Evolutionary conservation across 2,113 vertebrate species (phyloP).

Genomic region (Ceyx melanurus): DNA sequence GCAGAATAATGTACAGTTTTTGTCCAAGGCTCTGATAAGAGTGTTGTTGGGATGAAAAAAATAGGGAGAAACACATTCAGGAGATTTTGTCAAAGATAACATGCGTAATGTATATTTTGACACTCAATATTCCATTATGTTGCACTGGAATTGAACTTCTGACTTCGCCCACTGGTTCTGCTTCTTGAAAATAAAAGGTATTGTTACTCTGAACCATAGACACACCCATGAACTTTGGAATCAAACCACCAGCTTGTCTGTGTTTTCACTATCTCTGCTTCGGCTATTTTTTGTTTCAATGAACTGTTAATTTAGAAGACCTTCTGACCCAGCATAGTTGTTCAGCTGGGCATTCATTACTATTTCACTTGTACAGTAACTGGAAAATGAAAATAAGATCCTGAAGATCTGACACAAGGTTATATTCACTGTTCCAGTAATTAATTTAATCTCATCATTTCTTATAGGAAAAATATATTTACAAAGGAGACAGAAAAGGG

Average conservation of each 20-base stretch:
- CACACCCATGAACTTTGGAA: neutral
- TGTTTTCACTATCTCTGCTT: neutral
- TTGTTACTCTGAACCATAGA: neutral
- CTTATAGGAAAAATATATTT: conserved; percentile 57
- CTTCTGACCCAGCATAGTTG: neutral
- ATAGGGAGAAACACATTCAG: neutral
- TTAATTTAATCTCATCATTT: neutral
- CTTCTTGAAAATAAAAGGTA: neutral
- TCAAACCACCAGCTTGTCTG: neutral
- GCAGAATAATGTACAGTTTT: no score
- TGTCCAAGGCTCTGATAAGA: neutral
- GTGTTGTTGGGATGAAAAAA: neutral
- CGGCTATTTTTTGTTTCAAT: neutral
- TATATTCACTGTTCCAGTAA: conserved; percentile 14
- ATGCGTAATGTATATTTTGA: neutral
- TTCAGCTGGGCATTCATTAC: neutral
- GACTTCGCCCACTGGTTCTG: neutral
- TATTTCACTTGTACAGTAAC: conserved; percentile 13
- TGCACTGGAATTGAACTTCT: neutral
- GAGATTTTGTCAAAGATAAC: neutral
- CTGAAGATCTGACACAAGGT: neutral
- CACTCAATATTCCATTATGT: accelerated
- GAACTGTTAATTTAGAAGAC: neutral
- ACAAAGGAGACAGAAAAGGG: neutral
- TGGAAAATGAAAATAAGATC: conserved; percentile 25